These are phyloP conservation scores for Chymomyza procnemis DNA, from an alignment of 2,888 invertebrate genomes.

Conservation along the genomic window DNA sequence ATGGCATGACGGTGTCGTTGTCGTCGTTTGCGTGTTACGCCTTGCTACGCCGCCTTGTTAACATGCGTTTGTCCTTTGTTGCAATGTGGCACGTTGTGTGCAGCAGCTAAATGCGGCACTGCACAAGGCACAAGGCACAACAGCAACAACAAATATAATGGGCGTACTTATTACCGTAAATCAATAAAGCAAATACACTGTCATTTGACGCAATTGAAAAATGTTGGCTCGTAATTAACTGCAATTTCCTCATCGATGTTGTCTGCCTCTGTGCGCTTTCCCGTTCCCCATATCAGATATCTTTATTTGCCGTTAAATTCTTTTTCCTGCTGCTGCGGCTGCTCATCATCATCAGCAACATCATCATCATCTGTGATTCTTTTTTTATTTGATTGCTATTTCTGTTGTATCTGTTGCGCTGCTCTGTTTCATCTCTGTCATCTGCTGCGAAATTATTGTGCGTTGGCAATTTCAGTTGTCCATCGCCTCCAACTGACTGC, in stretches of 20 bases:
- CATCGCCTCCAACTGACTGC: background rate
- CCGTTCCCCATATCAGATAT: too few relatives aligned
- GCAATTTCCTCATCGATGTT: conserved; percentile 47
- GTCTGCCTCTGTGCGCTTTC: background rate
- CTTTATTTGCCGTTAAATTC: conserved; percentile 32
- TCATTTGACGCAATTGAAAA: conserved; percentile 15
- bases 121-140: conserved; percentile 15
- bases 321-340: background rate
- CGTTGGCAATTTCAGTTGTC: background rate
- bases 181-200: conserved; percentile 51
- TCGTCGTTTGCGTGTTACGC: conserved; percentile 53
- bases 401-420: conserved; percentile 3
- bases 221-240: conserved; percentile 56
- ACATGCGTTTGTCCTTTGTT: conserved; percentile 64
- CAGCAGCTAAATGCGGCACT: conserved; percentile 24
- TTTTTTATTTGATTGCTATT: conserved; percentile 3
- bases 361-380: too few relatives aligned
- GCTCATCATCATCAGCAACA: too few relatives aligned
- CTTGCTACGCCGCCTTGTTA: conserved; percentile 46
- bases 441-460: conserved; percentile 15
- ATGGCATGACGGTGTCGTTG: conserved; percentile 42
- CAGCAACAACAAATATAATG: conserved; percentile 18
- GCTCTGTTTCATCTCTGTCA: conserved; percentile 8
- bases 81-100: conserved; percentile 2
- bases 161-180: conserved; percentile 52